phyloP scores from a whole-genome alignment of 2,888 invertebrate species.

The Pollenia amentaria region DNA sequence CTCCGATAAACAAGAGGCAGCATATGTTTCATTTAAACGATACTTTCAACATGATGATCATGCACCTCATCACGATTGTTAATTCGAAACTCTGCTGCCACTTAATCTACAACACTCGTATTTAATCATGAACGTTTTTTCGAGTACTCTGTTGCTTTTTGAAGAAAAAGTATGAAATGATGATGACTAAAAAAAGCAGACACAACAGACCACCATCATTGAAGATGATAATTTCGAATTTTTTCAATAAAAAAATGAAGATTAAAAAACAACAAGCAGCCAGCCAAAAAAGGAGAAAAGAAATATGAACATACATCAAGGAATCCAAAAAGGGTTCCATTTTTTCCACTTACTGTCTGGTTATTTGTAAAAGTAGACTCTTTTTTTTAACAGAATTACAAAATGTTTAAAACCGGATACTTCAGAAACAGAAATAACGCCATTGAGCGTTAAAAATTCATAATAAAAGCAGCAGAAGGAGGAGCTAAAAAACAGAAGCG shows the following conservation, averaged over 20 bases:
- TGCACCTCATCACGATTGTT: conserved; percentile 36
- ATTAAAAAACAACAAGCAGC: conserved; percentile 42
- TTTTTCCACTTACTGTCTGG: neutral
- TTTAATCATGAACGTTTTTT: neutral
- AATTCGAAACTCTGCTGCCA: neutral
- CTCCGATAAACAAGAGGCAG: conserved; percentile 39
- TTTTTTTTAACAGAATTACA: neutral
- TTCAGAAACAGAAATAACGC: conserved; percentile 54
- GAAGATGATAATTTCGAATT: conserved; percentile 39
- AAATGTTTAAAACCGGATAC: conserved; percentile 38
- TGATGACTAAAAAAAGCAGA: neutral
- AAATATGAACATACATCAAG: conserved; percentile 12
- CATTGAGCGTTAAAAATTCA: conserved; percentile 70
- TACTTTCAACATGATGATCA: conserved; percentile 43
- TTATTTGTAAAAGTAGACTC: neutral
- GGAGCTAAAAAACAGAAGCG: conserved; percentile 76
- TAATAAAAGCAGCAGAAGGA: conserved; percentile 72
- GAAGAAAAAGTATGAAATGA: conserved; percentile 8
- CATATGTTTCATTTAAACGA: conserved; percentile 58
- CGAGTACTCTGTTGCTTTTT: conserved; percentile 10
- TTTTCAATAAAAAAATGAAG: conserved; percentile 59
- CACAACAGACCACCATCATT: conserved; percentile 66
- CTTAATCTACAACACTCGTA: no score
- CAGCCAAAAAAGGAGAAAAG: conserved; percentile 49
- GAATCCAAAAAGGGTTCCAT: conserved; percentile 53